Percentiles rank a stretch among this genome's conserved stretches.
Conservation (phyloP, 2,888 invertebrate species). For the Abrostola triplasia region DNA sequence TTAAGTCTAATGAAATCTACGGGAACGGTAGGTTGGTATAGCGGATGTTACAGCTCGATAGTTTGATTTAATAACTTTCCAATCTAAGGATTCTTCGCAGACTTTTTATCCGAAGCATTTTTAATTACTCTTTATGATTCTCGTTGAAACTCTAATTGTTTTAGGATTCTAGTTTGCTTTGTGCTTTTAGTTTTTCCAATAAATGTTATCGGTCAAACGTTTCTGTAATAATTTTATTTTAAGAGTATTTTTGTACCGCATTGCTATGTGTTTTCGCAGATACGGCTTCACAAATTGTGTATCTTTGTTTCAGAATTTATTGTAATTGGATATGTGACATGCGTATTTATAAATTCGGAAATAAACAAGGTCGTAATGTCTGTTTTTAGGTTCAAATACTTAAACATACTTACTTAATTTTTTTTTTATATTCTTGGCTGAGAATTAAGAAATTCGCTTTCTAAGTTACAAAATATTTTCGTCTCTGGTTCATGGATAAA, state of each 20-base stretch:
- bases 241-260: conserved; percentile 23
- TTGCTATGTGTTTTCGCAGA: conserved; percentile 17
- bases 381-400: too few relatives aligned
- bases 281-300: conserved; percentile 7
- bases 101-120: conserved; percentile 41
- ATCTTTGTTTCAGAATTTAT: too few relatives aligned
- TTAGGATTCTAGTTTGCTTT: conserved; percentile 13
- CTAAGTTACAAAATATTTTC: too few relatives aligned
- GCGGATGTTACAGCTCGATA: conserved; percentile 56
- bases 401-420: too few relatives aligned
- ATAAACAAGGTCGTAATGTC: too few relatives aligned
- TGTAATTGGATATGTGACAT: too few relatives aligned
- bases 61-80: conserved; percentile 58
- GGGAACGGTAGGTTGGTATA: conserved; percentile 50
- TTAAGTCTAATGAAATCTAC: conserved; percentile 79
- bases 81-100: conserved; percentile 48
- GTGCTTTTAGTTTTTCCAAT: conserved; percentile 24
- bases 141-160: conserved; percentile 31
- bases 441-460: too few relatives aligned
- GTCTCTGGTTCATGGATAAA: too few relatives aligned
- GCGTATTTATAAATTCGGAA: too few relatives aligned
- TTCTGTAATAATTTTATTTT: conserved; percentile 20
- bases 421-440: too few relatives aligned
- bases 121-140: conserved; percentile 50
- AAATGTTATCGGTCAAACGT: conserved; percentile 22